Conservation (phyloP, 2,113 vertebrate genomes). For the Brachyhypopomus gauderio region DNA sequence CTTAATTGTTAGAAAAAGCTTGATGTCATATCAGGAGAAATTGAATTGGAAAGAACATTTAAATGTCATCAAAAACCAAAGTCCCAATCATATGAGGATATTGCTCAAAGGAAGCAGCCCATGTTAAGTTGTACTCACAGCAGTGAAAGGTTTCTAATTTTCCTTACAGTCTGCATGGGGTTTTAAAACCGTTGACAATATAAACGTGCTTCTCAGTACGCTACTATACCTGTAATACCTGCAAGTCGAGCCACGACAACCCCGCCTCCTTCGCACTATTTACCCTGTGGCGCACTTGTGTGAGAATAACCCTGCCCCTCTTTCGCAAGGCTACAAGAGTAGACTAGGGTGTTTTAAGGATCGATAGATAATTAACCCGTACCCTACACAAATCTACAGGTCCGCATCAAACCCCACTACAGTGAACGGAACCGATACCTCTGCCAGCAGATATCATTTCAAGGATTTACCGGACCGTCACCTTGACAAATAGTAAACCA, state of each 20-base stretch:
- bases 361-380: too few species aligned
- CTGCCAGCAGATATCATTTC: not conserved
- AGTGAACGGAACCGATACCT: not conserved
- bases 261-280: slow-evolving; percentile 31
- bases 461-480: too few species aligned
- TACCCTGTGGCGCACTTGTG: slow-evolving; percentile 38
- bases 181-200: slow-evolving; percentile 15
- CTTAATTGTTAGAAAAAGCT: not conserved
- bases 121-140: too few species aligned
- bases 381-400: too few species aligned
- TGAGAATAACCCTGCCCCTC: not conserved
- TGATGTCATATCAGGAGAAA: not conserved
- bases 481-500: slow-evolving; percentile 1
- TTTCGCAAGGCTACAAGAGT: slow-evolving; percentile 1
- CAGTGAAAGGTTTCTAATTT: not conserved
- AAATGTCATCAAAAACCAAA: too few species aligned
- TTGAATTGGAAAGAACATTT: not conserved
- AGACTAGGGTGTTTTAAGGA: too few species aligned
- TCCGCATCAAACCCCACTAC: too few species aligned
- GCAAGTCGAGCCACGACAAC: slow-evolving; percentile 41
- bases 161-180: not conserved
- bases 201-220: not conserved
- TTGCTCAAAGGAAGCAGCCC: too few species aligned
- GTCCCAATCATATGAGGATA: too few species aligned
- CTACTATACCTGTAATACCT: slow-evolving; percentile 53